These are phyloP conservation scores for Neomorphus geoffroyi DNA, from an alignment of 2,797 vertebrate genomes.

Conservation along the genomic window DNA sequence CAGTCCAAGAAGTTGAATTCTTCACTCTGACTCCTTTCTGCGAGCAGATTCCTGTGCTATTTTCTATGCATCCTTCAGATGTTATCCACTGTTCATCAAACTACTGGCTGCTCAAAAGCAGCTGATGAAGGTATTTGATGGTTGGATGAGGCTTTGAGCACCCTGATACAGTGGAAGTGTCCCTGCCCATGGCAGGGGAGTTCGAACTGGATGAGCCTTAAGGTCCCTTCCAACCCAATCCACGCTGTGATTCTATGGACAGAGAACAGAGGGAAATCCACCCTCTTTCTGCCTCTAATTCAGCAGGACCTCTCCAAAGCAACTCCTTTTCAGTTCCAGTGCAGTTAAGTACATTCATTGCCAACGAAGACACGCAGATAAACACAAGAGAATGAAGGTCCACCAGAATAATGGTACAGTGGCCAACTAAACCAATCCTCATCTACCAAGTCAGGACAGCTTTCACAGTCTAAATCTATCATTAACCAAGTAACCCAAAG, in stretches of 20 bases:
- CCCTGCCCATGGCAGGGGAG: too few relatives aligned
- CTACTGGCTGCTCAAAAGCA: neutral
- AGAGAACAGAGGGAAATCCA: neutral
- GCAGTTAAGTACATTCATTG: neutral
- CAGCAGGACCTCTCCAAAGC: neutral
- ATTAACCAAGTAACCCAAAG: neutral
- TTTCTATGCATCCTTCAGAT: neutral
- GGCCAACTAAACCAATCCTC: neutral
- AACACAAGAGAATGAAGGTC: neutral
- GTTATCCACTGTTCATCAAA: neutral
- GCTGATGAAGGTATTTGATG: neutral
- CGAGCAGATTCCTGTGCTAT: neutral
- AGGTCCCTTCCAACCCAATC: too few relatives aligned
- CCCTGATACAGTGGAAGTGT: too few relatives aligned
- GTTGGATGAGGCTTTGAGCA: too few relatives aligned
- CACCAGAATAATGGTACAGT: neutral
- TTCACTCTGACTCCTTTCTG: neutral
- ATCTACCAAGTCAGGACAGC: neutral
- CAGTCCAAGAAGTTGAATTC: neutral
- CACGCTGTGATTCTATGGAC: neutral
- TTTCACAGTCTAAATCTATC: neutral
- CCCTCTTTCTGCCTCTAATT: neutral
- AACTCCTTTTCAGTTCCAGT: neutral
- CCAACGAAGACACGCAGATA: neutral
- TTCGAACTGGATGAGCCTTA: too few relatives aligned